phyloP scores from a whole-genome alignment of 2,888 invertebrate species.

The Diachrysia chrysitis region DNA sequence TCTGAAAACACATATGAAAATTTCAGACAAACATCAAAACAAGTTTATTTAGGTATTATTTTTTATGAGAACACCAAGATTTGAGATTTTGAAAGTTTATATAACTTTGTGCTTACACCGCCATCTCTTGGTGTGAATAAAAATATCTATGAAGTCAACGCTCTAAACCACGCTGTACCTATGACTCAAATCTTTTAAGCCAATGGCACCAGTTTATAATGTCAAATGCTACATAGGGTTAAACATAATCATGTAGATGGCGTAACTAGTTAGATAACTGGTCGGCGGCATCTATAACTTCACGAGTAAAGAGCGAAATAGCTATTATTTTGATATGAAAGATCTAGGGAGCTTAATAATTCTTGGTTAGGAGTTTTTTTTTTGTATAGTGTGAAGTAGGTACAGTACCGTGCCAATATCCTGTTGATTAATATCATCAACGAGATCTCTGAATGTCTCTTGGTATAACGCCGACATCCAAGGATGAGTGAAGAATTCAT shows the following conservation, averaged over 20 bases:
- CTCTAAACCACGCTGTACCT: neutral
- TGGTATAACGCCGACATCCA: conserved; percentile 91
- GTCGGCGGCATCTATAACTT: too few species aligned
- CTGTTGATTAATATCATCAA: conserved; percentile 75
- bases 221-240: neutral
- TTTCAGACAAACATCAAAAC: neutral
- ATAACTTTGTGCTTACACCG: neutral
- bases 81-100: neutral
- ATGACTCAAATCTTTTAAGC: neutral
- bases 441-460: conserved; percentile 87
- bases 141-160: neutral
- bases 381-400: neutral
- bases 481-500: conserved; percentile 90
- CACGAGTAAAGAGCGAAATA: too few species aligned
- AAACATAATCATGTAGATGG: neutral
- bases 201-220: neutral
- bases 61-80: too few species aligned
- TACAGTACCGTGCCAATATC: conserved; percentile 72
- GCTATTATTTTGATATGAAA: too few species aligned
- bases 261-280: neutral
- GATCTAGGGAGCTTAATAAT: too few species aligned
- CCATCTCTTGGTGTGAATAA: conserved; percentile 24
- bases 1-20: conserved; percentile 53
- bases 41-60: too few species aligned
- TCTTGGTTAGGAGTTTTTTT: neutral